A percentile compares a stretch with the other conserved stretches of the same genome.
These are phyloP conservation scores for Cochlearius cochlearius DNA, from an alignment of 2,113 vertebrate species.

Conservation along the genomic window DNA sequence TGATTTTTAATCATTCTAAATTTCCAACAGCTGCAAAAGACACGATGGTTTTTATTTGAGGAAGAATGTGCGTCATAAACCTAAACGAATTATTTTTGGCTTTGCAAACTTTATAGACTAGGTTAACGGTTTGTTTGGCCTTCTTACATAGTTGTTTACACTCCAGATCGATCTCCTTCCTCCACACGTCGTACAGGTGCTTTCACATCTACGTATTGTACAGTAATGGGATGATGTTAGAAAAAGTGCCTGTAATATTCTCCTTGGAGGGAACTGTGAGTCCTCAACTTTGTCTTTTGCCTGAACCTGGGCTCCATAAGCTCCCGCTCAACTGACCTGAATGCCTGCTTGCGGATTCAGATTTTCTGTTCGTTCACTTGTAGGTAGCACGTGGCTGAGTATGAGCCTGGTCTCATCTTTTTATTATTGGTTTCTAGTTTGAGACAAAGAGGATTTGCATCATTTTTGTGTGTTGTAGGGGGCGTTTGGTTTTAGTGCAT, in stretches of 20 bases:
- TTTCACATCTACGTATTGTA: neutral
- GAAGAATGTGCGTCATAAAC: neutral
- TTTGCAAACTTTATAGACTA: neutral
- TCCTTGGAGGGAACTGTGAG: neutral
- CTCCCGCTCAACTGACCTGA: neutral
- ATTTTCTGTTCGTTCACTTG: neutral
- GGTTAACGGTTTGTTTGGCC: neutral
- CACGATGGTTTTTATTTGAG: neutral
- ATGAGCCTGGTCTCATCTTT: neutral
- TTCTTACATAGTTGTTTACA: neutral
- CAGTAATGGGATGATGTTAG: neutral
- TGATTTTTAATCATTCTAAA: neutral
- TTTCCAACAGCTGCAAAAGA: neutral
- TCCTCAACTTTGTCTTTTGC: neutral
- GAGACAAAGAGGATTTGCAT: neutral
- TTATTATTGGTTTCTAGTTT: neutral
- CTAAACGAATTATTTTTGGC: neutral
- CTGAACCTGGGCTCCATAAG: neutral
- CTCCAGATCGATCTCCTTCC: neutral
- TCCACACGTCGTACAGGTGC: neutral
- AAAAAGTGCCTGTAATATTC: neutral
- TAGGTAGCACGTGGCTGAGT: neutral
- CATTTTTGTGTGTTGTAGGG: neutral
- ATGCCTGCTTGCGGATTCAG: neutral
- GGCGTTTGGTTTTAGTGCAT: neutral